Evolutionary conservation across 2,113 vertebrate species (phyloP), one percentile per base, ranked within the genome.

Genomic region (Nerophis lumbriciformis): DNA sequence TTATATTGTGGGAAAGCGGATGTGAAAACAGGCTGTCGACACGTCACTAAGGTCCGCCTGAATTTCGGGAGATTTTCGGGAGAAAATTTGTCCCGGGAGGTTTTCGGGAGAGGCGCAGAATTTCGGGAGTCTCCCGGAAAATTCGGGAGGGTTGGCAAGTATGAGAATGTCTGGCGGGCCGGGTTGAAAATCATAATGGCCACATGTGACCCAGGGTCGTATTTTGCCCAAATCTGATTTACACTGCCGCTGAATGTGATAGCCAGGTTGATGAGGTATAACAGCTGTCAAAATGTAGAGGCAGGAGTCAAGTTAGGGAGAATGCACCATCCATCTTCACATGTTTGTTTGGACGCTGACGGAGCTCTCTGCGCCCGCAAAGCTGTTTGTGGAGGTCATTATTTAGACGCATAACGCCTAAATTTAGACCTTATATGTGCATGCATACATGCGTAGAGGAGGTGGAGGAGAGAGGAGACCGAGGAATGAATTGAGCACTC

Each of bases 401-500:
- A 73, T 84, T 35, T 69, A 76, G 65, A 69, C 74, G 58, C 78
- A 78, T 69, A 64, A 49, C 55, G 55, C 75, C 74, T 68, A 59
- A 72, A 60, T 72, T 68, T 67, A 68, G 57, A 68, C 49, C 59
- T 38, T 10, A 19, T 5, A 57, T 44, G 28, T 28, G 28, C 28
- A 28, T 57, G 16, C 4, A 39, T 21, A 16, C 38, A 44, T 19
- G 2, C n/a, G 16, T 16, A 8, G 55, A 57, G 15, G 6, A 39
- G 38, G n/a, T 36, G 19, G 11, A 28, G 28, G 53, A 45, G 10
- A 45, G 42, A 8, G 35, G 39, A 47, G 6, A 61, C 48, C 11
- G 52, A 51, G 58, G 49, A 56, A 61, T 58, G 52, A 21, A 53
- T 28, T 28, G 60, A 63, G 48, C 36, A 66, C 50, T 66, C 64